Evolutionary conservation across 2,888 invertebrate genomes (phyloP).

Genomic region (Alsophila aescularia): DNA sequence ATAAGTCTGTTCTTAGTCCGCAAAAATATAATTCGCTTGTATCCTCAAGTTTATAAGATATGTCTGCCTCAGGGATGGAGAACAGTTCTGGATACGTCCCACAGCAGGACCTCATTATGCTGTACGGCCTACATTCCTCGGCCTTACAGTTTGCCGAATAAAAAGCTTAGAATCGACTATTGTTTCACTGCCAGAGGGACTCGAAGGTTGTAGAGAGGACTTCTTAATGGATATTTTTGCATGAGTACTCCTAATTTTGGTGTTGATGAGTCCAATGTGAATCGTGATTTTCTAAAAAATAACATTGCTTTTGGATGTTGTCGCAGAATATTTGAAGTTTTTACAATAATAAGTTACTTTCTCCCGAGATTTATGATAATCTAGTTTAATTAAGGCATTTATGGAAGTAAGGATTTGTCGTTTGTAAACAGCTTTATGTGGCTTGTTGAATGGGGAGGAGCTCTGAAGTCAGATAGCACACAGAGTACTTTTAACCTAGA

Average conservation of each 20-base stretch:
- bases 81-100: constrained; percentile 24
- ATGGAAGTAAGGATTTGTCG: too few relatives aligned
- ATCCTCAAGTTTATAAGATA: too few relatives aligned
- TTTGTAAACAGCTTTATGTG: too few relatives aligned
- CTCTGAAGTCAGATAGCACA: too few relatives aligned
- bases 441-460: too few relatives aligned
- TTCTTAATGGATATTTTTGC: constrained; percentile 33
- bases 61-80: neutral
- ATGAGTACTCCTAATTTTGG: constrained; percentile 30
- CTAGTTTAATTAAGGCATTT: too few relatives aligned
- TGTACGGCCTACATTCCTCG: constrained; percentile 78
- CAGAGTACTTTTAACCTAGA: too few relatives aligned
- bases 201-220: constrained; percentile 39
- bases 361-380: too few relatives aligned
- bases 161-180: constrained; percentile 72
- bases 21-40: too few relatives aligned
- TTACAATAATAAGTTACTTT: too few relatives aligned
- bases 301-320: neutral
- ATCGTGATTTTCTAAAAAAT: constrained; percentile 23
- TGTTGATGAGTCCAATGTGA: constrained; percentile 28
- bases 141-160: constrained; percentile 65
- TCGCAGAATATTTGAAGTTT: neutral
- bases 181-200: constrained; percentile 52
- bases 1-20: too few relatives aligned
- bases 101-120: constrained; percentile 71